These are phyloP conservation scores for Nomada goodeniana DNA, from an alignment of 2,888 invertebrate genomes.

Conservation along the genomic window DNA sequence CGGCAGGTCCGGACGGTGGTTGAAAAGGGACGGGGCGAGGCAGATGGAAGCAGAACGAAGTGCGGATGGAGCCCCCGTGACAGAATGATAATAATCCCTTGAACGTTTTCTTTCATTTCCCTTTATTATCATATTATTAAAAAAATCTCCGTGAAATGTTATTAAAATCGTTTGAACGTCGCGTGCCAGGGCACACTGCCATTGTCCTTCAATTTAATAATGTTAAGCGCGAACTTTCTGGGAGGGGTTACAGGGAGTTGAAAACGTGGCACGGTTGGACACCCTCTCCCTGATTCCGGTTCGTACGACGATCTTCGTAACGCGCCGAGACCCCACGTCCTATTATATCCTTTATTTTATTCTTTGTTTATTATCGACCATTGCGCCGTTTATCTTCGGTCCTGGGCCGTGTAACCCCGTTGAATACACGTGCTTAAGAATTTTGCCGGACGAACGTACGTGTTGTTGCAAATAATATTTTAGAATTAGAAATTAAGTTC, in stretches of 20 bases:
- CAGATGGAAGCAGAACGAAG: slow-evolving; percentile 55
- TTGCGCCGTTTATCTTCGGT: slow-evolving; percentile 42
- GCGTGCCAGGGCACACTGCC: slow-evolving; percentile 74
- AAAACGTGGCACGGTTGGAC: slow-evolving; percentile 59
- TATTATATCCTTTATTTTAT: slow-evolving; percentile 49
- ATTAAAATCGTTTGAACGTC: slow-evolving; percentile 82
- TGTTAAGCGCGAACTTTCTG: slow-evolving; percentile 79
- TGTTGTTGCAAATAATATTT: too few species aligned
- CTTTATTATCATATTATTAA: slow-evolving; percentile 84
- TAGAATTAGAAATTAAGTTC: too few species aligned
- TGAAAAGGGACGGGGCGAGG: slow-evolving; percentile 38
- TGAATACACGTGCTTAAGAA: neutral
- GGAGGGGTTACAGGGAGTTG: slow-evolving; percentile 42
- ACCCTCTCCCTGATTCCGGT: slow-evolving; percentile 39
- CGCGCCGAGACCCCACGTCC: slow-evolving; percentile 53
- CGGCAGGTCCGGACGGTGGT: slow-evolving; percentile 63
- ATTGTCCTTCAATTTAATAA: slow-evolving; percentile 82
- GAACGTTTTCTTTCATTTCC: slow-evolving; percentile 82
- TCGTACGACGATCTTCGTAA: slow-evolving; percentile 55
- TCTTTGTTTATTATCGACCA: slow-evolving; percentile 45
- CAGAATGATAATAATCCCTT: slow-evolving; percentile 81
- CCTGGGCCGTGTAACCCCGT: neutral
- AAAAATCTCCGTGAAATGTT: slow-evolving; percentile 83
- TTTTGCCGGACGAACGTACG: too few species aligned
- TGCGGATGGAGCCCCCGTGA: slow-evolving; percentile 75